These are phyloP conservation scores for Calycopis cecrops DNA, from an alignment of 1,140 invertebrate species.

Conservation along the genomic window DNA sequence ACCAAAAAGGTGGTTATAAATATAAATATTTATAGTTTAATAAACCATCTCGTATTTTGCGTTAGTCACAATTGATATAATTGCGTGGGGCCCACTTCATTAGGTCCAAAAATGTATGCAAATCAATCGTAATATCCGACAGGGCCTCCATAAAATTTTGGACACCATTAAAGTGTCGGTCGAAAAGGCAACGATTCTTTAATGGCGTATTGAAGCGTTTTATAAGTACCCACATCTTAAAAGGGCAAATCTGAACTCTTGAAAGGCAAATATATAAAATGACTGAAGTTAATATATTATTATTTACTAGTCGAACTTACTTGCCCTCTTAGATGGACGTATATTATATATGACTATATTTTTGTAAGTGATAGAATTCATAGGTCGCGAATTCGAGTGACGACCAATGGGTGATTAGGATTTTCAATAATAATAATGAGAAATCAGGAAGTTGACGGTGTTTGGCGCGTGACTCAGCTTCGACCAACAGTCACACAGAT, in stretches of 20 bases:
- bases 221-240: not conserved
- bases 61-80: constrained; percentile 1
- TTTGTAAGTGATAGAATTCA: no score
- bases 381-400: no score
- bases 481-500: no score
- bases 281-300: no score
- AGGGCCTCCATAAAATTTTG: not conserved
- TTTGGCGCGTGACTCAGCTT: no score
- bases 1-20: not conserved
- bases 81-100: constrained; percentile 1
- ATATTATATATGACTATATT: no score
- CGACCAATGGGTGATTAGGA: no score
- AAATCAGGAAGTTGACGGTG: no score
- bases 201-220: constrained; percentile 1
- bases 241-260: not conserved
- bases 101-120: constrained; percentile 2
- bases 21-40: not conserved
- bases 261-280: not conserved
- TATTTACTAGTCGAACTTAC: no score
- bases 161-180: constrained; percentile 1
- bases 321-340: no score
- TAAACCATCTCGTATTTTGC: not conserved
- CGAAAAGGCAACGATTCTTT: not conserved
- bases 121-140: not conserved
- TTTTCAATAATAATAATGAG: no score